Conservation (phyloP, 1,140 invertebrate species). For the roundworm (Caenorhabditis elegans) region DNA sequence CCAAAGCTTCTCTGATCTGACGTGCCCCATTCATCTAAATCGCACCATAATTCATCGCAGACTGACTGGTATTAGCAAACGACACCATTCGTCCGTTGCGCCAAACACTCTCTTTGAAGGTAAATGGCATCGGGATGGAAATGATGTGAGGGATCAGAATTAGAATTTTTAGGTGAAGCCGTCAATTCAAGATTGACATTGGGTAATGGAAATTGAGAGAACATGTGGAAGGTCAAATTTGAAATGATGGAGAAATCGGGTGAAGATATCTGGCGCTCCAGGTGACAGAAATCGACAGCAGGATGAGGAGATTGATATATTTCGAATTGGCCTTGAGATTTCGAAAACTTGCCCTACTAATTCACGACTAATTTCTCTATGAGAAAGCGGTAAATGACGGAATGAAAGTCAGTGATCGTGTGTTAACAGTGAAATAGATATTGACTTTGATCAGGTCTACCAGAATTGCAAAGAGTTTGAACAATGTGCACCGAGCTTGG, state of each 20-base stretch:
- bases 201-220: too few relatives aligned
- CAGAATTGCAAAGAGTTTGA: too few relatives aligned
- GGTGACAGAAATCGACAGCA: constrained; percentile 21
- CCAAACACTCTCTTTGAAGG: constrained; percentile 1
- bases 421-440: not conserved
- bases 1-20: constrained; percentile 17
- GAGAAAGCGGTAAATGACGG: constrained; percentile 18
- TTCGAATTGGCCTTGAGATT: constrained; percentile 24
- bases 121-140: not conserved
- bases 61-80: constrained; percentile 16
- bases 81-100: not conserved
- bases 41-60: constrained; percentile 1
- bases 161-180: not conserved
- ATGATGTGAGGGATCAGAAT: not conserved
- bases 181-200: not conserved
- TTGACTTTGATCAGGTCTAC: not conserved
- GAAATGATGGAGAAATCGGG: not conserved
- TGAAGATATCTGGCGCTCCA: not conserved
- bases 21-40: constrained; percentile 11
- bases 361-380: not conserved
- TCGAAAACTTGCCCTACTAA: constrained; percentile 26
- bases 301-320: not conserved
- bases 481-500: too few relatives aligned
- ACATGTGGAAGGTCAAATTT: constrained; percentile 11
- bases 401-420: not conserved